A percentile compares a stretch with the other conserved stretches of the same genome.
phyloP scores from a whole-genome alignment of 2,113 vertebrate genomes.

The Tringa solitaria region DNA sequence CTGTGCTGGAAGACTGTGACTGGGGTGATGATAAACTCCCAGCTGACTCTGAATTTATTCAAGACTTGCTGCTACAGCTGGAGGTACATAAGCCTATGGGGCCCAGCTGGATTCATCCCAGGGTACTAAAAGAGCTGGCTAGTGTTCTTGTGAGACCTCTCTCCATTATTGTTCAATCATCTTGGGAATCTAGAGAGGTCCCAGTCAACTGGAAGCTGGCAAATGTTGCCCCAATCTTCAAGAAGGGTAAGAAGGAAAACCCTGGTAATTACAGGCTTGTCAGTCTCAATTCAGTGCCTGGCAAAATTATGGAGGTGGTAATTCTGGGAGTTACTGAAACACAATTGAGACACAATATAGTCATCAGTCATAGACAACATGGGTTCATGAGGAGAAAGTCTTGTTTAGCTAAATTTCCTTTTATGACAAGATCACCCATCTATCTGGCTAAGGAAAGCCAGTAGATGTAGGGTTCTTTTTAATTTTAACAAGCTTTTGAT shows the following conservation, averaged over 20 bases:
- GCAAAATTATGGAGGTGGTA: background rate
- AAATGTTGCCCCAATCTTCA: background rate
- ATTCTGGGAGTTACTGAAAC: background rate
- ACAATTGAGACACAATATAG: background rate
- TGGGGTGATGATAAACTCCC: background rate
- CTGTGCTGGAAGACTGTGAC: background rate
- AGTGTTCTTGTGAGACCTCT: rapidly evolving
- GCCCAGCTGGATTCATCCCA: background rate
- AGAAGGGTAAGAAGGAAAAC: background rate
- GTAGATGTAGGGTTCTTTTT: background rate
- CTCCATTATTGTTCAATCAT: background rate
- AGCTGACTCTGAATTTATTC: background rate
- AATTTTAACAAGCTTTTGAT: background rate
- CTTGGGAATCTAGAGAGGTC: background rate
- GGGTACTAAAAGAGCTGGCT: background rate
- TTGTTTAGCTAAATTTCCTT: background rate
- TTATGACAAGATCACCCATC: background rate
- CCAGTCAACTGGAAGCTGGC: background rate
- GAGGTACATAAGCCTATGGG: background rate
- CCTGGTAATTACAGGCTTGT: background rate
- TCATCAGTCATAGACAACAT: background rate
- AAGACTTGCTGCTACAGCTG: background rate
- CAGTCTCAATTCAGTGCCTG: background rate
- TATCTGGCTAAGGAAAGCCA: background rate
- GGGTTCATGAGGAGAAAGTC: background rate